These are phyloP conservation scores for Archocentrus centrarchus DNA, from an alignment of 2,113 vertebrate species.

Conservation along the genomic window DNA sequence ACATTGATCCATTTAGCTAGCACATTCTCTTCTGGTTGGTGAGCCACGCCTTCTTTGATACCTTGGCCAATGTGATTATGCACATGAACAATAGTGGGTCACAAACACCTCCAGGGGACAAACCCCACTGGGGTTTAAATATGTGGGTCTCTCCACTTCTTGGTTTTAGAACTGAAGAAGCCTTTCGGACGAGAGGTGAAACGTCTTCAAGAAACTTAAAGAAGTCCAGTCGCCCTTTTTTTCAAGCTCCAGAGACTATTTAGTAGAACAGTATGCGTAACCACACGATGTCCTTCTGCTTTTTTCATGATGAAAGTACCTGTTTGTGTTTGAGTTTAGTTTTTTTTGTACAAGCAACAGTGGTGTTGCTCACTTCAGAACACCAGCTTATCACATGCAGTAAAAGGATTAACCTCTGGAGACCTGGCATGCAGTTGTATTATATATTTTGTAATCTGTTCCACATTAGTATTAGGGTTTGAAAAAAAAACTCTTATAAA, in stretches of 20 bases:
- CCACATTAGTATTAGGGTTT: background rate
- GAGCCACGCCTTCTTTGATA: too few species aligned
- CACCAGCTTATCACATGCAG: background rate
- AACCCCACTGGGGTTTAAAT: too few species aligned
- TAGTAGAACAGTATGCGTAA: background rate
- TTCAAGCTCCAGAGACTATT: background rate
- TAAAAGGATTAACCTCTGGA: background rate
- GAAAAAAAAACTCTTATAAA: background rate
- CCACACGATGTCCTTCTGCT: background rate
- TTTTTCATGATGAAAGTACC: background rate
- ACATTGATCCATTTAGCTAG: too few species aligned
- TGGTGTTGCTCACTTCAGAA: background rate
- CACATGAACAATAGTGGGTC: too few species aligned
- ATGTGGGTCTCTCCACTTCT: too few species aligned
- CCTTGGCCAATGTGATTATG: too few species aligned
- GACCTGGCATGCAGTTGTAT: slow-evolving; percentile 1
- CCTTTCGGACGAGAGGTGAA: too few species aligned
- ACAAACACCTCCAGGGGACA: too few species aligned
- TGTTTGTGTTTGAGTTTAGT: background rate
- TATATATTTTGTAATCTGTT: background rate
- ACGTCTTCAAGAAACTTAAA: too few species aligned
- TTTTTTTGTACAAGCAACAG: background rate
- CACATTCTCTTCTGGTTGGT: too few species aligned
- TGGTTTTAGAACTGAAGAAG: too few species aligned
- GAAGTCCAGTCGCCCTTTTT: too few species aligned